A percentile compares a stretch with the other conserved stretches of the same genome.
Evolutionary conservation across 92 coral and sea anemone species (phyloP).

Genomic region (Porites lobata): DNA sequence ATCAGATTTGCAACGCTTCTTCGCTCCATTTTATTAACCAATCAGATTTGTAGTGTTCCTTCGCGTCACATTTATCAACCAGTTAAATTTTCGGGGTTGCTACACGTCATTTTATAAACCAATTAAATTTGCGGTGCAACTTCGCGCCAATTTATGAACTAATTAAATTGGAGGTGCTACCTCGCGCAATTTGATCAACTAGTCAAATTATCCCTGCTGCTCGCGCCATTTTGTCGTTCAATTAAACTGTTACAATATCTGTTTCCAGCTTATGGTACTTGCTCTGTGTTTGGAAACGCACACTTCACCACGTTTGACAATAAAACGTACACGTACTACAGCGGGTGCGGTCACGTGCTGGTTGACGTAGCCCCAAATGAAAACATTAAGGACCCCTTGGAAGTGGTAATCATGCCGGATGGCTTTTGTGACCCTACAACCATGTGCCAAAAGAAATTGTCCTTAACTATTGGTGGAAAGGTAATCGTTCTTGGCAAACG

Average conservation of each 20-base stretch:
- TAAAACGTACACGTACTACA: constrained; percentile 78
- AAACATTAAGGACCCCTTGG: constrained; percentile 16
- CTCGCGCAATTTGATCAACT: no score
- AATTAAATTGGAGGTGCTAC: no score
- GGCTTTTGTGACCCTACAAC: constrained; percentile 63
- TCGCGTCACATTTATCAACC: no score
- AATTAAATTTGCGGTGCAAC: no score
- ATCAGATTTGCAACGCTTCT: no score
- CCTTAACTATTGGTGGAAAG: constrained; percentile 39
- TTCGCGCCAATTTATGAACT: no score
- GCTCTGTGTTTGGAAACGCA: constrained; percentile 82
- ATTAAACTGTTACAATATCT: not conserved
- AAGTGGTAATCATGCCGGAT: constrained; percentile 74
- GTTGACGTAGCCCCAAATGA: constrained; percentile 49
- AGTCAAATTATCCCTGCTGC: no score
- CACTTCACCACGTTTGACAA: constrained; percentile 91
- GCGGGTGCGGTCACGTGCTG: constrained; percentile 80
- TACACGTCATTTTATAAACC: no score
- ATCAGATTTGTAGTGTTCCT: no score
- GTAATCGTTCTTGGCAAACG: constrained; percentile 46
- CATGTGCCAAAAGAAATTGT: constrained; percentile 75
- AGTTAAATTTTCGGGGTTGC: no score
- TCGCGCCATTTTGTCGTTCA: not conserved
- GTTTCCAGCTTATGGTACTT: constrained; percentile 77
- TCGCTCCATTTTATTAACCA: no score